Percentiles rank a stretch among this genome's conserved stretches.
Conservation (phyloP, 2,888 invertebrate genomes). For the Phengaris alcon region DNA sequence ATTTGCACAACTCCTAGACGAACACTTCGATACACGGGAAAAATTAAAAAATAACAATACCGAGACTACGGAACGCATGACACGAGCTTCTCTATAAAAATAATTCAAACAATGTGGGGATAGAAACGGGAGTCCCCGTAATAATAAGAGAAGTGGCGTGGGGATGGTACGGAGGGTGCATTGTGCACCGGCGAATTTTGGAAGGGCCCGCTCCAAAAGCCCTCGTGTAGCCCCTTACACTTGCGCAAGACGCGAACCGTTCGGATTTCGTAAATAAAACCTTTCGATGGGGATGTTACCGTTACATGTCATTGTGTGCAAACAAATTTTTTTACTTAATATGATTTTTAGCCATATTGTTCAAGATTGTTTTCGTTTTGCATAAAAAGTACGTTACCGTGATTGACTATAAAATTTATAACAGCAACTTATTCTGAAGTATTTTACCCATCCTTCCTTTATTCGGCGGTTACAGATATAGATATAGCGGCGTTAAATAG, state of each 20-base stretch:
- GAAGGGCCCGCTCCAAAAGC: conserved; percentile 73
- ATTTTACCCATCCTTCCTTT: not conserved
- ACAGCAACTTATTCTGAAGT: no score
- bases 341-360: no score
- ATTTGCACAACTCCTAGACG: conserved; percentile 51
- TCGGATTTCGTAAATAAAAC: conserved; percentile 72
- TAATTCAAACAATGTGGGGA: conserved; percentile 76
- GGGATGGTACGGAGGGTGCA: conserved; percentile 78
- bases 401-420: no score
- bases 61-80: conserved; percentile 61
- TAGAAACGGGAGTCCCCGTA: conserved; percentile 73
- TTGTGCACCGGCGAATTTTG: conserved; percentile 78
- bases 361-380: not conserved
- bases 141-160: conserved; percentile 77
- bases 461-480: no score
- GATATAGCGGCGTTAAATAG: not conserved
- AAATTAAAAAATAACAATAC: not conserved
- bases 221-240: conserved; percentile 74
- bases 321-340: not conserved
- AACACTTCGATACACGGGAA: not conserved
- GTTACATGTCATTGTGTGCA: conserved; percentile 40
- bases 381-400: no score
- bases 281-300: conserved; percentile 60
- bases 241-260: conserved; percentile 79
- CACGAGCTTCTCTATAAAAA: conserved; percentile 70